Evolutionary conservation across 1,140 invertebrate genomes (phyloP).

Genomic region (Macrotrachela quadricornifera): DNA sequence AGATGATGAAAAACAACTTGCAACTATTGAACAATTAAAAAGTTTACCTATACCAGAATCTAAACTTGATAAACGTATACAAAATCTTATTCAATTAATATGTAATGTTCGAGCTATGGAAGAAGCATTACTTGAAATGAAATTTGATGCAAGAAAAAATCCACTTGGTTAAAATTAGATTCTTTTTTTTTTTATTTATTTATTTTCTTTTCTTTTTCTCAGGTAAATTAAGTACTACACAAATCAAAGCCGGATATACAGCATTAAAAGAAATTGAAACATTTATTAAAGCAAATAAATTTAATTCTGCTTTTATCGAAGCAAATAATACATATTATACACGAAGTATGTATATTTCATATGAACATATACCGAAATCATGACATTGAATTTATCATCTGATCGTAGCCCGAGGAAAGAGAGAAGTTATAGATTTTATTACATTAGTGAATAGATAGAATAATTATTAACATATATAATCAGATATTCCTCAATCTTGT

Average conservation of each 20-base stretch:
- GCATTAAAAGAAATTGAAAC: conserved; percentile 25
- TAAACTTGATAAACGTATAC: background rate
- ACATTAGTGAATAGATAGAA: too few relatives aligned
- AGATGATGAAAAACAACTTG: too few relatives aligned
- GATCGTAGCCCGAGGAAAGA: too few relatives aligned
- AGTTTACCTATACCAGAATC: background rate
- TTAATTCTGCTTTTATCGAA: conserved; percentile 16
- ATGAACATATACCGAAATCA: too few relatives aligned
- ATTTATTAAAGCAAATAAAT: conserved; percentile 16
- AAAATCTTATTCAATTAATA: conserved; percentile 27
- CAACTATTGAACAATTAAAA: too few relatives aligned
- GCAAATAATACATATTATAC: conserved; percentile 22
- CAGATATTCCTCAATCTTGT: too few relatives aligned
- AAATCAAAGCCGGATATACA: conserved; percentile 24
- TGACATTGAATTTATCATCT: too few relatives aligned
- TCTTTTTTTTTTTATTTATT: too few relatives aligned
- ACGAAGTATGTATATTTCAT: background rate
- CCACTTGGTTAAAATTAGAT: conserved; percentile 13
- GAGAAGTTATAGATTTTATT: too few relatives aligned
- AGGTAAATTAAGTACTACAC: conserved; percentile 24
- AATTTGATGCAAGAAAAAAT: conserved; percentile 30
- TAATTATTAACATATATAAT: too few relatives aligned
- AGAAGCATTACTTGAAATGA: conserved; percentile 29
- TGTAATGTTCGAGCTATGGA: conserved; percentile 32
- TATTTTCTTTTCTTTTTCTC: too few relatives aligned